phyloP scores from a whole-genome alignment of 2,888 invertebrate genomes.

The Microplitis manilae region DNA sequence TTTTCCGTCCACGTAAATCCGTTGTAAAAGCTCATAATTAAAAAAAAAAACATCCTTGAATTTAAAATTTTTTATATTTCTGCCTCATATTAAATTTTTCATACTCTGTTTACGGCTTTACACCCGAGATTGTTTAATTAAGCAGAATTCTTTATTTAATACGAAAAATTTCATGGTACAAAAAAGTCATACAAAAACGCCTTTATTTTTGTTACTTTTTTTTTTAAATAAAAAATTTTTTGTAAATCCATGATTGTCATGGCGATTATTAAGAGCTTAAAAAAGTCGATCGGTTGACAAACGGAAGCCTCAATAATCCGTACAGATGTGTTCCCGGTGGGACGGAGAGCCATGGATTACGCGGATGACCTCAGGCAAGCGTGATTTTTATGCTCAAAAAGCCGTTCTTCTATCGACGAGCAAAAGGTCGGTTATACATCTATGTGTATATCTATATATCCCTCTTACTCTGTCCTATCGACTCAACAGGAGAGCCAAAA shows the following conservation, averaged over 20 bases:
- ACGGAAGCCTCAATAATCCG: conserved; percentile 22
- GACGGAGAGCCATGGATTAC: conserved; percentile 33
- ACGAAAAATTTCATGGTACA: not conserved
- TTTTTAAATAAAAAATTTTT: not conserved
- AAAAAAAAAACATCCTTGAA: not conserved
- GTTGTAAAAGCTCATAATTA: not conserved
- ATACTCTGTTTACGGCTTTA: not conserved
- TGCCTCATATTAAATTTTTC: not conserved
- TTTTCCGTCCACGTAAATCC: not conserved
- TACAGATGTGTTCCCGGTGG: conserved; percentile 26
- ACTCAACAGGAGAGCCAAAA: conserved; percentile 26
- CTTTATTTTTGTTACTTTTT: not conserved
- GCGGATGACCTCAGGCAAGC: conserved; percentile 29
- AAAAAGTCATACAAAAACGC: too few relatives aligned
- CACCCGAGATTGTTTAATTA: not conserved
- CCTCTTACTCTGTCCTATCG: conserved; percentile 6
- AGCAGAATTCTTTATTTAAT: not conserved
- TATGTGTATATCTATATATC: not conserved
- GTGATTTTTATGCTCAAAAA: conserved; percentile 34
- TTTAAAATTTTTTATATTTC: not conserved
- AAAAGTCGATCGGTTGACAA: conserved; percentile 35
- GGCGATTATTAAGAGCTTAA: conserved; percentile 3
- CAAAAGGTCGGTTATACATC: conserved; percentile 5
- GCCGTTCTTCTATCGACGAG: conserved; percentile 14
- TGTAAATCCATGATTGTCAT: conserved; percentile 2